Base-by-base conservation (phyloP, 2,888 invertebrate species). In the Phorcus lineatus region DNA sequence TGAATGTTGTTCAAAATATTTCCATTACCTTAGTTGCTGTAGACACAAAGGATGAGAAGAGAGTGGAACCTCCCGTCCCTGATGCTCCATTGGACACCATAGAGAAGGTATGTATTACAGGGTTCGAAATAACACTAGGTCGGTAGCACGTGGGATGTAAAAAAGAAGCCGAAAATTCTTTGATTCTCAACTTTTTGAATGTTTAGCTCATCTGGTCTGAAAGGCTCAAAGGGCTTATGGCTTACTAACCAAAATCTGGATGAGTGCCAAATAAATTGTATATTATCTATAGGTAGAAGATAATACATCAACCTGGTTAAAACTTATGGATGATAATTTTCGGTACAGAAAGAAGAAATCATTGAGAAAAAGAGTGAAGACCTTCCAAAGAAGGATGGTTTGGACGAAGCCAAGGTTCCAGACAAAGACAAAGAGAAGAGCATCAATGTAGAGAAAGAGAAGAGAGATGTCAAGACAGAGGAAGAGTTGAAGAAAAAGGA, bases 21-120 rank as follows among this genome's bases (percentile, higher is more conserved):
- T 13, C 47, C 36, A 36, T 36, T 7, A 36, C 36, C 7, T 36
- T 7, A 47, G 47, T 47, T 47, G 75, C 55, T 55, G 80, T 62
- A 76, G 77, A 75, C 6, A 47, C 24, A 4, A 74, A 62, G 17
- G 62, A 81, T 31, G 87, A 86, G 53, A 85, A 82, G 67, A 67
- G 90, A 52, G 78, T 86, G 28, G 90, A 90, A 78, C 90, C 90
- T 17, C 89, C 89, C 1, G 86, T 84, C 70, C 90, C 90, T 6
- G 82, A 87, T 78, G 87, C 88, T 19, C 90, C 87, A 9, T 85
- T 82, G 47, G 84, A 66, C n/a, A 52, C 9, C 24, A 11, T 28
- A 40, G 78, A n/a, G 9, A 78, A 80, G 80, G 82, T 79, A 28
- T 55, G 55, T 47, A 24, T n/a, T 7, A 36, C 36, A 36, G 4